phyloP scores from a whole-genome alignment of 1,140 invertebrate species.

The Cydia splendana region DNA sequence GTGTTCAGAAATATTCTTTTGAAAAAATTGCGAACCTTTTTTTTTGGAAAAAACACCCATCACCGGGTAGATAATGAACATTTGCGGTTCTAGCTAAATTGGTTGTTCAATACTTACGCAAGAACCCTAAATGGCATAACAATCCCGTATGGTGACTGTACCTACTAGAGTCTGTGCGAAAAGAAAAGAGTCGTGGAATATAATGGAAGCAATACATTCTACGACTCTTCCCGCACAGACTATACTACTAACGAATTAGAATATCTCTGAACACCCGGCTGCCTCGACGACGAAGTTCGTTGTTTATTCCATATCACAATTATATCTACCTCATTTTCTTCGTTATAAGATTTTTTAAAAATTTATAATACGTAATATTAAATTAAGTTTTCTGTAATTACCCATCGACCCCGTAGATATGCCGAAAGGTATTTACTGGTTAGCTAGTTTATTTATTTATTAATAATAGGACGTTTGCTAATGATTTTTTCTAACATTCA shows the following conservation, averaged over 20 bases:
- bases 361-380: slow-evolving; percentile 60
- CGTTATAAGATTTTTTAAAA: slow-evolving; percentile 73
- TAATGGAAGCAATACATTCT: too few species aligned
- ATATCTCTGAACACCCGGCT: slow-evolving; percentile 25
- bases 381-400: slow-evolving; percentile 51
- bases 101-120: too few species aligned
- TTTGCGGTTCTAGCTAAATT: neutral
- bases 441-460: slow-evolving; percentile 63
- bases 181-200: too few species aligned
- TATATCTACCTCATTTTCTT: slow-evolving; percentile 76
- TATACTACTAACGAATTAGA: neutral
- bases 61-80: neutral
- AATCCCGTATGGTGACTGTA: too few species aligned
- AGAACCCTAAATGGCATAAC: too few species aligned
- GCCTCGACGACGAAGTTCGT: slow-evolving; percentile 44
- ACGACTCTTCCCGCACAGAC: too few species aligned
- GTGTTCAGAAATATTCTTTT: slow-evolving; percentile 6
- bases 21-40: neutral
- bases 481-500: neutral
- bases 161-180: too few species aligned
- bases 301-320: slow-evolving; percentile 76
- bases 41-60: too few species aligned
- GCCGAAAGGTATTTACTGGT: slow-evolving; percentile 42
- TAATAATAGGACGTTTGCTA: slow-evolving; percentile 45
- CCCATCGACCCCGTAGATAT: slow-evolving; percentile 44